Base-by-base conservation (phyloP, 2,113 vertebrate species). In the Myrmecobius fasciatus region DNA sequence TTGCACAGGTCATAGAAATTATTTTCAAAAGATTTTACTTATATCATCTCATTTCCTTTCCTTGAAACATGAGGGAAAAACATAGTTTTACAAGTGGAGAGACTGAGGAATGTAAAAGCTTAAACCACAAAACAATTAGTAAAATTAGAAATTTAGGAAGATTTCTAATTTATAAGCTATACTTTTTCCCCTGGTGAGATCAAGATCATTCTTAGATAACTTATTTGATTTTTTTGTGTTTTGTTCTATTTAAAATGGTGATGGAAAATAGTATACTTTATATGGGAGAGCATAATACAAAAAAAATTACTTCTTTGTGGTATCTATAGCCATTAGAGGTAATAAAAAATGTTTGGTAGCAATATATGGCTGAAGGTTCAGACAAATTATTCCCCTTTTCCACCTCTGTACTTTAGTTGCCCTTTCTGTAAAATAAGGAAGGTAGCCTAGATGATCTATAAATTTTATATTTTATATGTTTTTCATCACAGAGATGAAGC, bases 91-190 rank as follows among this genome's bases (percentile, higher is more conserved):
- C 7, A 3, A 1, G 22, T 0, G 3, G 22, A 48, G 3, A 83
- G 24, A 6, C 12, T 17, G 2, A n/a, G 47, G 51, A 5, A 24
- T 8, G 75, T 88, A 31, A 53, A 52, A 43, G 56, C 49, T 26
- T n/a, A 25, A n/a, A 36, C 0, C 89, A 43, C 36, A 3, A 12
- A 24, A 31, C 3, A 14, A 31, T 49, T 28, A 0, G 26, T 43
- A 17, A 22, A 0, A 1, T 0, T 0, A n/a, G 9, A 53, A 51
- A 52, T 47, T 0, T 26, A 25, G 46, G 49, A 53, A 60, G 67
- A 83, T 83, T 83, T 43, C n/a, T 24, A 7, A 83, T 83, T n/a
- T 25, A 0, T 3, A 48, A 0, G 0, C 4, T 10, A 20, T 0
- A 2, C 5, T 49, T 48, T 9, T 83, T 91, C 47, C 48, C 9